Percentiles rank a stretch among this genome's conserved stretches.
phyloP scores from a whole-genome alignment of 1,140 invertebrate species.

The Pseudomyrmex flavicornis region DNA sequence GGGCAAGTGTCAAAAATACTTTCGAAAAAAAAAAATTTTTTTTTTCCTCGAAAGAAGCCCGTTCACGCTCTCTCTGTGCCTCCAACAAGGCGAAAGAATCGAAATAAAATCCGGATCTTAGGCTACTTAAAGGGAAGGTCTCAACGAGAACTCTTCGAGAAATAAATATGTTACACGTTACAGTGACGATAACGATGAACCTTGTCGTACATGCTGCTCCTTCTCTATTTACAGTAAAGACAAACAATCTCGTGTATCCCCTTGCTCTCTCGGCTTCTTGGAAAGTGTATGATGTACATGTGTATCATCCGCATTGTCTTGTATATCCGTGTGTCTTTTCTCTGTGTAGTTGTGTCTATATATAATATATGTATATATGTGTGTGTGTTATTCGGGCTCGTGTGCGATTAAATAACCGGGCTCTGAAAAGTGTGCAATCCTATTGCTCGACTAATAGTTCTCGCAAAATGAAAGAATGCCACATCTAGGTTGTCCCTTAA shows the following conservation, averaged over 20 bases:
- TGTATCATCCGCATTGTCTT: background rate
- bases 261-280: constrained; percentile 14
- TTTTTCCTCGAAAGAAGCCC: constrained; percentile 24
- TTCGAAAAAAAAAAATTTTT: constrained; percentile 8
- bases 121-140: constrained; percentile 63
- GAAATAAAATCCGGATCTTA: constrained; percentile 65
- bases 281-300: constrained; percentile 5
- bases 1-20: background rate
- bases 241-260: constrained; percentile 53
- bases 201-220: constrained; percentile 76
- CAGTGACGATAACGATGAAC: constrained; percentile 77
- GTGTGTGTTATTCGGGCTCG: constrained; percentile 40
- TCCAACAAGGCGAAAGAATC: constrained; percentile 21
- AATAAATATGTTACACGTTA: constrained; percentile 77
- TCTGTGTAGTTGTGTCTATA: background rate
- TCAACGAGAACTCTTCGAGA: constrained; percentile 60
- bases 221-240: constrained; percentile 80
- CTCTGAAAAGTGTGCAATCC: constrained; percentile 69
- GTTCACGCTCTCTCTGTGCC: background rate
- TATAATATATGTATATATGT: constrained; percentile 5
- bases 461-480: constrained; percentile 68
- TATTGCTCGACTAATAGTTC: constrained; percentile 71
- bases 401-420: constrained; percentile 72
- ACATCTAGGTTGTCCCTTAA: constrained; percentile 65
- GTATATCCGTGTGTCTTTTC: background rate